These are phyloP conservation scores for Sphenopsis melanotis DNA, from an alignment of 2,797 vertebrate genomes.

Conservation along the genomic window DNA sequence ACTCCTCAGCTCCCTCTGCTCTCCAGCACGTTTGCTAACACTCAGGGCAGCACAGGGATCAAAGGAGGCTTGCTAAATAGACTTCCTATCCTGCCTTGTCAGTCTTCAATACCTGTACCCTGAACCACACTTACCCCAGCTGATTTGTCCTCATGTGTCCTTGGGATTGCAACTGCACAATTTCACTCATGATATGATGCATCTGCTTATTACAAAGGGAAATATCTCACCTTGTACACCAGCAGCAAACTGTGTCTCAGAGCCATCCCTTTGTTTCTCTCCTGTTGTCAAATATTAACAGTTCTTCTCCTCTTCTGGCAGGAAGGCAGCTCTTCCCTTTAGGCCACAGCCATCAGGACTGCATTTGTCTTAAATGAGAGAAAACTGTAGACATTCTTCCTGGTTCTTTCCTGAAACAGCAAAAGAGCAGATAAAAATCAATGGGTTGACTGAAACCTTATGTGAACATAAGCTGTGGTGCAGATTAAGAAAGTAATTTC, in stretches of 20 bases:
- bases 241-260: neutral
- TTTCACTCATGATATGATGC: neutral
- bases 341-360: neutral
- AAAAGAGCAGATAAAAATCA: neutral
- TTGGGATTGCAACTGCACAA: neutral
- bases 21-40: neutral
- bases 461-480: neutral
- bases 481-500: neutral
- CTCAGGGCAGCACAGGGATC: neutral
- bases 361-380: neutral
- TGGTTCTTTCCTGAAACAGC: neutral
- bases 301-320: neutral
- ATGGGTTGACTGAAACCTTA: neutral
- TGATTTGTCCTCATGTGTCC: fast-evolving
- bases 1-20: neutral
- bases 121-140: neutral
- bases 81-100: neutral
- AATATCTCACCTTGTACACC: neutral
- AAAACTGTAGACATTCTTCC: neutral
- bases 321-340: neutral
- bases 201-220: neutral
- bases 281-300: neutral
- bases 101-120: neutral
- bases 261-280: neutral
- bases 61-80: neutral